These are phyloP conservation scores for Galemys pyrenaicus DNA, from an alignment of 2,113 vertebrate genomes.

Conservation along the genomic window DNA sequence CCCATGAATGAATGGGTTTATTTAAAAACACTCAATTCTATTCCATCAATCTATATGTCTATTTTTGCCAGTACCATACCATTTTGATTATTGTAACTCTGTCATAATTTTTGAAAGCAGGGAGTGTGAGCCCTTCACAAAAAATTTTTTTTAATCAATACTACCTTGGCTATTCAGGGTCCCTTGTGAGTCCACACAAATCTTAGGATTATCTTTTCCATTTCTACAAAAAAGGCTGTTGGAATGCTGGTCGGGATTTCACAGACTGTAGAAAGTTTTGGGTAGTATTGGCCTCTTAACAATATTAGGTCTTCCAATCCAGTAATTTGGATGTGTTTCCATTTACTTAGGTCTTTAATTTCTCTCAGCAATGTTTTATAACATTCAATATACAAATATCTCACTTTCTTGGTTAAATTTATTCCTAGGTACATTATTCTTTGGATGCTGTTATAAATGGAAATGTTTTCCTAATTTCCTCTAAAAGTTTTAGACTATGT, in stretches of 20 bases:
- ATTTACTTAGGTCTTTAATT: not conserved
- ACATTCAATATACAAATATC: not conserved
- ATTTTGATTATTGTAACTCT: not conserved
- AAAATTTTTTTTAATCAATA: not conserved
- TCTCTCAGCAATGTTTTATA: not conserved
- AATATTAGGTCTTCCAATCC: not conserved
- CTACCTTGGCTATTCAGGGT: not conserved
- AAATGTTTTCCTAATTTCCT: constrained; percentile 13
- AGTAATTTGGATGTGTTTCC: not conserved
- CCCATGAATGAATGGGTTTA: not conserved
- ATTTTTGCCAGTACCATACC: not conserved
- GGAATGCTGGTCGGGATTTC: not conserved
- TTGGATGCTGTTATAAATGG: not conserved
- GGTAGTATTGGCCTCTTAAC: not conserved
- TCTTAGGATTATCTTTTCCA: not conserved
- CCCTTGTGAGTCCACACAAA: not conserved
- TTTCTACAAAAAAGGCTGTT: not conserved
- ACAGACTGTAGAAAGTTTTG: not conserved
- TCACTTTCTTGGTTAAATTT: not conserved
- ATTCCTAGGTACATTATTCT: not conserved
- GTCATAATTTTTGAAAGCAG: not conserved
- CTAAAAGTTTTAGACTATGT: not conserved
- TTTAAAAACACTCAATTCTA: not conserved
- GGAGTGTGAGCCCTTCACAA: not conserved
- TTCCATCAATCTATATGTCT: not conserved